phyloP scores from a whole-genome alignment of 2,797 vertebrate genomes.

The Microhierax caerulescens region DNA sequence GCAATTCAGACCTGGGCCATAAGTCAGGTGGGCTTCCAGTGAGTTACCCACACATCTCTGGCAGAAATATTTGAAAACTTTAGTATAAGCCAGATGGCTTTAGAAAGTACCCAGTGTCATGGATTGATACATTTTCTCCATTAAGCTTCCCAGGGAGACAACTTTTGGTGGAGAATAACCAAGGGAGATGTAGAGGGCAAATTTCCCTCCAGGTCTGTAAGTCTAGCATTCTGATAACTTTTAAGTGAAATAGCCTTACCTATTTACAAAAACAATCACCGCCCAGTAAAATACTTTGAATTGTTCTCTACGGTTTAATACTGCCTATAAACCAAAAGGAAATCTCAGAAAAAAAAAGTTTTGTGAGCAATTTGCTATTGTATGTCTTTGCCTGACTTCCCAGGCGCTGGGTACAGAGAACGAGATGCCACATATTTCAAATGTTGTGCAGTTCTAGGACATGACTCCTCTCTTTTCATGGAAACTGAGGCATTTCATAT shows the following conservation, averaged over 20 bases:
- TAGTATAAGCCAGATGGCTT: neutral
- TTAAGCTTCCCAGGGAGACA: neutral
- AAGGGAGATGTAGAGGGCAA: neutral
- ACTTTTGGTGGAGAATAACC: neutral
- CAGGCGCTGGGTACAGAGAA: neutral
- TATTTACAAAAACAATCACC: neutral
- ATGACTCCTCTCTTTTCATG: neutral
- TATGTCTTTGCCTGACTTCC: neutral
- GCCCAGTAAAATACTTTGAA: neutral
- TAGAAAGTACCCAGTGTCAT: neutral
- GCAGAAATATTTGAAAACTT: neutral
- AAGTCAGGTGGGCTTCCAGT: neutral
- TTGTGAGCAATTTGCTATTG: neutral
- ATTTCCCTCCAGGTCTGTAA: neutral
- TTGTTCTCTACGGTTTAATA: neutral
- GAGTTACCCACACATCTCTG: neutral
- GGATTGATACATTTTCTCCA: neutral
- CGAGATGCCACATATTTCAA: neutral
- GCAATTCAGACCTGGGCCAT: neutral
- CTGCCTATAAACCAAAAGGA: neutral
- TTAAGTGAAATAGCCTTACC: neutral
- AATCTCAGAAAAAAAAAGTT: neutral
- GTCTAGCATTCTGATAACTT: neutral
- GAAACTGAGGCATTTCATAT: neutral
- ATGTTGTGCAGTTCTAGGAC: neutral